Base-by-base conservation (phyloP, 2,888 invertebrate species). In the Petrolisthes manimaculis region DNA sequence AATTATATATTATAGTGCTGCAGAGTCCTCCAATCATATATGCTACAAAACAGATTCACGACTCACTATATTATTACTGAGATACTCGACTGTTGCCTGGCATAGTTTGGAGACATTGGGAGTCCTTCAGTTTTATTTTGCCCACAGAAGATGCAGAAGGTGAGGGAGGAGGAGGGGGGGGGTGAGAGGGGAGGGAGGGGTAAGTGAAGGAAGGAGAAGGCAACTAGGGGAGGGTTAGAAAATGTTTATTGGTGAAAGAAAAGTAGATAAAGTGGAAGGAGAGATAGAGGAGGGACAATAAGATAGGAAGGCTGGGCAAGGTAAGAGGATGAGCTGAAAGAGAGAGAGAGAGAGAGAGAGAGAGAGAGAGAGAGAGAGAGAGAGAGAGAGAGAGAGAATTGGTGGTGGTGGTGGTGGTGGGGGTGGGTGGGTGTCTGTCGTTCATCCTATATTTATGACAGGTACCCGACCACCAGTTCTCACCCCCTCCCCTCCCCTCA, bases 371-470 rank as follows among this genome's bases (percentile, higher is more conserved):
- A 69, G 54, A 12, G 18, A 51, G 37, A 37, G 37, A n/a, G 75
- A 77, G 74, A 77, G 61, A 37, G 18, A 56, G 3, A 37, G 74
- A 55, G 51, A n/a, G 51, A 56, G 12, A 5, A 77, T n/a, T n/a
- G 37, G 37, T 1, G 37, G 37, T 37, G 37, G 81, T 37, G 53
- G 37, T 37, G 2, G 37, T 37, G 37, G 37, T 37, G 37, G 37
- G 37, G 37, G 37, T 37, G 37, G 37, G 37, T 1, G 37, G 53
- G 81, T 54, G 54, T 55, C 61, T 37, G 24, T 55, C 74, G 24
- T n/a, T 54, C 75, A 21, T 83, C 55, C 74, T 53, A n/a, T 14
- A n/a, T 71, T 83, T 77, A 69, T 84, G 84, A 77, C 61, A 84
- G 37, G 37, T 37, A 37, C 37, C 37, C 37, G 37, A 37, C 37